Evolutionary conservation across 2,888 invertebrate genomes (phyloP).

Genomic region (Drosophila helvetica): DNA sequence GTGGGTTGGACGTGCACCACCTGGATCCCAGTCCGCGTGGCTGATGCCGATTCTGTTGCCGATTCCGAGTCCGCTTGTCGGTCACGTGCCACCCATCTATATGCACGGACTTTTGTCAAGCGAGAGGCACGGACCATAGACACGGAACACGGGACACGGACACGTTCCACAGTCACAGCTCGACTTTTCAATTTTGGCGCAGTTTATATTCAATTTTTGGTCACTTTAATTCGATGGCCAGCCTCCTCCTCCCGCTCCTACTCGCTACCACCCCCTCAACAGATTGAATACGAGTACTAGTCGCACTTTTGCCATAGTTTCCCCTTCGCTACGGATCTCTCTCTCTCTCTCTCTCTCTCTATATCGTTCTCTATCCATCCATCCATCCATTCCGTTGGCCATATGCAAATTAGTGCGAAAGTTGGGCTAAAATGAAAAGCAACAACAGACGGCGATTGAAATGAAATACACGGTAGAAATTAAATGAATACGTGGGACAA

Average conservation of each 20-base stretch:
- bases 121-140: conserved; percentile 13
- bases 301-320: conserved; percentile 38
- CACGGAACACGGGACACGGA: conserved; percentile 49
- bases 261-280: neutral
- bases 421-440: conserved; percentile 70
- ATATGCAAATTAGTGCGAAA: conserved; percentile 74
- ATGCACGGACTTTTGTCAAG: conserved; percentile 37
- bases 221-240: conserved; percentile 67
- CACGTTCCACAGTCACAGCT: conserved; percentile 68
- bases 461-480: conserved; percentile 75
- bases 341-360: neutral
- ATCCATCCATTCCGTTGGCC: conserved; percentile 17
- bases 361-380: conserved; percentile 23
- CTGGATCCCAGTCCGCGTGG: conserved; percentile 18
- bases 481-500: conserved; percentile 77
- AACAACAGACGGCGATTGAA: conserved; percentile 66
- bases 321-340: neutral
- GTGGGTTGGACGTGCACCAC: conserved; percentile 23
- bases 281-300: neutral
- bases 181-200: conserved; percentile 73
- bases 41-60: neutral
- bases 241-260: conserved; percentile 11
- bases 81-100: conserved; percentile 46
- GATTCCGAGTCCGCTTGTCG: conserved; percentile 1
- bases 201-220: conserved; percentile 74